Base-by-base conservation (phyloP, 30 jellyfish, hydroid and myxozoan species). In the Chrysaora quinquecirrha region DNA sequence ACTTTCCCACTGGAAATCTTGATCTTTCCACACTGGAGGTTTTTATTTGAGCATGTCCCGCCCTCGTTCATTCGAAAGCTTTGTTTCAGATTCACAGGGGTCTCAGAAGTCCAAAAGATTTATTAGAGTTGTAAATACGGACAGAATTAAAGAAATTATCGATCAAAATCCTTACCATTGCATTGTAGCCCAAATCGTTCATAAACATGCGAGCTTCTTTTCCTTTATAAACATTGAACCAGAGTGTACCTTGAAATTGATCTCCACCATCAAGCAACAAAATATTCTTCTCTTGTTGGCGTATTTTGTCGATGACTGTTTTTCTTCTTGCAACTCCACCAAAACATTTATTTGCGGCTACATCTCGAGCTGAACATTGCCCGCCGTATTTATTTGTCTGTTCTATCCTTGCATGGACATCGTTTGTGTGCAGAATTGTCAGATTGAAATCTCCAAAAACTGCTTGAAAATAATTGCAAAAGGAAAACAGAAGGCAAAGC, bases 321-420 rank as follows among this genome's bases (percentile, higher is more conserved):
- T 84, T 73, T 84, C 98, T 54, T 73, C 98, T 81, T 19, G 98
- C 98, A 6, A 87, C 98, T 3, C 98, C 98, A 22, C 98, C 98
- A 72, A 71, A 93, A 72, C 98, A 93, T 58, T 86, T 86, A 1
- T 71, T 60, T 25, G 30, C 84, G 1, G 68, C 74, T 0, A 49
- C 89, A 25, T 86, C 96, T 50, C 47, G 23, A 30, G 35, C 84
- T 7, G 87, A 7, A 78, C 98, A 93, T 10, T 58, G 68, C 0
- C 96, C 97, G 16, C 98, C 98, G 50, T 79, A 69, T 48, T 71
- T 75, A 56, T 93, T 87, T 30, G 90, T 34, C 73, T 93, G 94
- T 64, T 93, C 96, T 3, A 93, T 63, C 23, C 97, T 69, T 11
- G 98, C 87, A 48, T 93, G 98, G 18, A 93, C 98, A 38, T 93